Percentiles rank a stretch among this genome's conserved stretches.
phyloP scores from a whole-genome alignment of 2,113 vertebrate genomes.

The Phyllopteryx taeniolatus region DNA sequence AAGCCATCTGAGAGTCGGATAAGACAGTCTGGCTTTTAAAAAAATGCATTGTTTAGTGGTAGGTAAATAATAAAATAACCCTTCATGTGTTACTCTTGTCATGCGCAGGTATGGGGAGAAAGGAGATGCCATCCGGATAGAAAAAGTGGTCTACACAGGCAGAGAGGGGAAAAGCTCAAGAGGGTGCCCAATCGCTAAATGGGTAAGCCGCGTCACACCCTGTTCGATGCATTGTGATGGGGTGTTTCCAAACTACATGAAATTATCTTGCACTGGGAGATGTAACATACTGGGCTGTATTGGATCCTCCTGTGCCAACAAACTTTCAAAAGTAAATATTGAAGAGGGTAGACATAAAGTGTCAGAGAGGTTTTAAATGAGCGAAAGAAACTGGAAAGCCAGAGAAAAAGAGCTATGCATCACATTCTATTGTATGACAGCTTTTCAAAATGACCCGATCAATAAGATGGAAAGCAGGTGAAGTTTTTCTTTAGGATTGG shows the following conservation, averaged over 20 bases:
- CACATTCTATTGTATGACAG: too few species aligned
- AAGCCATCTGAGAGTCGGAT: not conserved
- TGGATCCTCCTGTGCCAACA: not conserved
- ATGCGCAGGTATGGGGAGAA: constrained; percentile 87
- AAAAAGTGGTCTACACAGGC: constrained; percentile 94
- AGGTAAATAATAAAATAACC: not conserved
- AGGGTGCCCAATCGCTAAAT: constrained; percentile 97
- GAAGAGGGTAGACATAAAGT: too few species aligned
- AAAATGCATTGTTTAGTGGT: not conserved
- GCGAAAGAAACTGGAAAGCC: too few species aligned
- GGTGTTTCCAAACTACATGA: not conserved
- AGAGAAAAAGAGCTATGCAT: too few species aligned
- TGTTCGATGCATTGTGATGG: not conserved
- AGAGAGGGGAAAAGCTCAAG: constrained; percentile 95
- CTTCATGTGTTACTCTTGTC: constrained; percentile 11
- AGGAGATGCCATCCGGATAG: constrained; percentile 90
- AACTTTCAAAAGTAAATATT: not conserved
- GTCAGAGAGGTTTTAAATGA: too few species aligned
- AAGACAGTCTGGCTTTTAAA: not conserved
- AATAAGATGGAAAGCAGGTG: too few species aligned
- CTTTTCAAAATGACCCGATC: too few species aligned
- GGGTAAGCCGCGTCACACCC: constrained; percentile 76
- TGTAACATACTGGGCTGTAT: not conserved
- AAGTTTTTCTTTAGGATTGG: not conserved
- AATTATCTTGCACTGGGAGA: not conserved